A percentile compares a stretch with the other conserved stretches of the same genome.
Evolutionary conservation across 2,113 vertebrate genomes (phyloP).

Genomic region (Pogona vitticeps): DNA sequence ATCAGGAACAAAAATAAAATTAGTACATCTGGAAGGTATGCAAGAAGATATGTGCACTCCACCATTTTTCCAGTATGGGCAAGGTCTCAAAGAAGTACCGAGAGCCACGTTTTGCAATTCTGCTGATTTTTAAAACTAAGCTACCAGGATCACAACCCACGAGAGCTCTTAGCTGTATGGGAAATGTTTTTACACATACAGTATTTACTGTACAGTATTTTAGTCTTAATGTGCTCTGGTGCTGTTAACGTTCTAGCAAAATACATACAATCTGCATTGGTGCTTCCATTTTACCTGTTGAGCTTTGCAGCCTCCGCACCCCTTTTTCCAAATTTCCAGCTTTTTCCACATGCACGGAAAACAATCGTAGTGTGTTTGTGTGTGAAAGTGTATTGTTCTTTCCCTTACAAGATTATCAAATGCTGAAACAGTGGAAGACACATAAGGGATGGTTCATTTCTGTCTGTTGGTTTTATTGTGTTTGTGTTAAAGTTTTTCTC

Average conservation of each 20-base stretch:
- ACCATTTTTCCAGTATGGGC: neutral
- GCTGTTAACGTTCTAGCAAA: neutral
- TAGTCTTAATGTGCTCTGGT: neutral
- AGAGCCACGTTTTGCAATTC: neutral
- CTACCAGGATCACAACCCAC: neutral
- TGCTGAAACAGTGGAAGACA: conserved; percentile 50
- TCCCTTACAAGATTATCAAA: neutral
- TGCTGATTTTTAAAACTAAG: too few species aligned
- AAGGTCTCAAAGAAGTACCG: neutral
- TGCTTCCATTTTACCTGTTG: neutral
- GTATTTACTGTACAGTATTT: neutral
- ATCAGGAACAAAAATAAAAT: neutral
- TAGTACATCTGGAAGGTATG: neutral
- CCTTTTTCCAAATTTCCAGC: neutral
- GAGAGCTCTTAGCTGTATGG: too few species aligned
- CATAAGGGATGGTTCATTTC: conserved; percentile 37
- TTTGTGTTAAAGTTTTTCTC: conserved; percentile 15
- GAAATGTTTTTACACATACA: neutral
- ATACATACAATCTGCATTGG: too few species aligned
- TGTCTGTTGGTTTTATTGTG: conserved; percentile 37
- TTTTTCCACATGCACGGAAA: conserved; percentile 25
- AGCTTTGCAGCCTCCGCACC: neutral
- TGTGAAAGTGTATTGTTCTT: neutral
- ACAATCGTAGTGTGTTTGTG: conserved; percentile 10
- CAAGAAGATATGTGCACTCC: neutral